These are phyloP conservation scores for Thamnaconus septentrionalis DNA, from an alignment of 2,113 vertebrate genomes.

Conservation along the genomic window DNA sequence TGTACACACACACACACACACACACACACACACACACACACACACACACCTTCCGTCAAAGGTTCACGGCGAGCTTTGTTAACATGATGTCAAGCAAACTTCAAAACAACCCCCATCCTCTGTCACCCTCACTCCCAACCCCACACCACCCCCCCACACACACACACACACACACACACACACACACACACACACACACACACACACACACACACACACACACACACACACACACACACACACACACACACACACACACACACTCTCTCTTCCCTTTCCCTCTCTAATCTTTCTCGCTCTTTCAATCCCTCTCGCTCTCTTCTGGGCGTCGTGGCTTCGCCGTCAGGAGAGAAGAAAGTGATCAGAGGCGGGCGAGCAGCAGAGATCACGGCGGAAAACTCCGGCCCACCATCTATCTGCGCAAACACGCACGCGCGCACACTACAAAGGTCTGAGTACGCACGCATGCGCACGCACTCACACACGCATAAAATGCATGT, in stretches of 20 bases:
- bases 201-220: too few relatives aligned
- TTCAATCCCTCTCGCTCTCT: constrained; percentile 3
- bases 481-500: constrained; percentile 12
- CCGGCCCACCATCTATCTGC: background rate
- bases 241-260: constrained; percentile 15
- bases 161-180: constrained; percentile 7
- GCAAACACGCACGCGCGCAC: constrained; percentile 9
- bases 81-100: too few relatives aligned
- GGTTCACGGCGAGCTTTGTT: too few relatives aligned
- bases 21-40: constrained; percentile 14
- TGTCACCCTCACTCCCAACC: too few relatives aligned
- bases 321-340: constrained; percentile 16
- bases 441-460: constrained; percentile 6
- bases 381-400: constrained; percentile 14
- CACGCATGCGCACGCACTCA: too few relatives aligned
- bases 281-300: background rate
- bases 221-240: constrained; percentile 10
- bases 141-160: too few relatives aligned
- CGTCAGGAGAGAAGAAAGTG: constrained; percentile 27
- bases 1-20: constrained; percentile 5
- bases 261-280: constrained; percentile 28
- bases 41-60: too few relatives aligned
- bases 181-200: constrained; percentile 19
- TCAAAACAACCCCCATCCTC: too few relatives aligned
- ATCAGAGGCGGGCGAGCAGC: constrained; percentile 25